Conservation (phyloP, 92 coral and sea anemone species). For the Desmophyllum pertusum region DNA sequence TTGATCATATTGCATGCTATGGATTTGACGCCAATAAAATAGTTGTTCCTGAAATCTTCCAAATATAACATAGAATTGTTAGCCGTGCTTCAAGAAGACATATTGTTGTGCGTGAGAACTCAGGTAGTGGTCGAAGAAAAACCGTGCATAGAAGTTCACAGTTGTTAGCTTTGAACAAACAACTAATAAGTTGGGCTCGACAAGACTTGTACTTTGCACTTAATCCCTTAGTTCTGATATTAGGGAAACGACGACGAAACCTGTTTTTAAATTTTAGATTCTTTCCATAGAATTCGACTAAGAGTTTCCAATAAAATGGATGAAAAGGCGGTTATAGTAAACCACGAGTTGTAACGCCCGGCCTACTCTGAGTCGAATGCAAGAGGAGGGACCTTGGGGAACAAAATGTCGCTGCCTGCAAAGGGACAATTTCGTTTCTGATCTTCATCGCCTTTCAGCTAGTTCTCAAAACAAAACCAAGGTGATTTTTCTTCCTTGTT, state of each 20-base stretch:
- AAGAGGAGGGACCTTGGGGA: not conserved
- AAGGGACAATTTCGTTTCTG: not conserved
- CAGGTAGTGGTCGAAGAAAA: not conserved
- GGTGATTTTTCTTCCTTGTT: not conserved
- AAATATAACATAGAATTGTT: not conserved
- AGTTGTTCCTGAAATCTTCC: not conserved
- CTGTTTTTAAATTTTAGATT: not conserved
- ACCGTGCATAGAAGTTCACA: not conserved
- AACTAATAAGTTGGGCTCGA: not conserved
- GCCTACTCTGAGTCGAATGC: not conserved
- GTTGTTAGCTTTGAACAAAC: not conserved
- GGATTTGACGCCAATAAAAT: not conserved
- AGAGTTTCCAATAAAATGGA: not conserved
- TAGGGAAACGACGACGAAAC: not conserved
- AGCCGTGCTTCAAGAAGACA: not conserved
- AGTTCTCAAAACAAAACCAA: not conserved
- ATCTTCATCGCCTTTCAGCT: not conserved
- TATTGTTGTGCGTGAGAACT: not conserved
- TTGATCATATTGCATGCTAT: not conserved
- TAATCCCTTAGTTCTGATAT: not conserved
- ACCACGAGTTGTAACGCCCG: not conserved
- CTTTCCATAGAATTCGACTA: not conserved
- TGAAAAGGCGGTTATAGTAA: not conserved
- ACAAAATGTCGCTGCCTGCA: not conserved
- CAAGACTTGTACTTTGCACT: not conserved